Base-by-base conservation (phyloP, 2,797 vertebrate species). In the Pteronotus mesoamericanus region DNA sequence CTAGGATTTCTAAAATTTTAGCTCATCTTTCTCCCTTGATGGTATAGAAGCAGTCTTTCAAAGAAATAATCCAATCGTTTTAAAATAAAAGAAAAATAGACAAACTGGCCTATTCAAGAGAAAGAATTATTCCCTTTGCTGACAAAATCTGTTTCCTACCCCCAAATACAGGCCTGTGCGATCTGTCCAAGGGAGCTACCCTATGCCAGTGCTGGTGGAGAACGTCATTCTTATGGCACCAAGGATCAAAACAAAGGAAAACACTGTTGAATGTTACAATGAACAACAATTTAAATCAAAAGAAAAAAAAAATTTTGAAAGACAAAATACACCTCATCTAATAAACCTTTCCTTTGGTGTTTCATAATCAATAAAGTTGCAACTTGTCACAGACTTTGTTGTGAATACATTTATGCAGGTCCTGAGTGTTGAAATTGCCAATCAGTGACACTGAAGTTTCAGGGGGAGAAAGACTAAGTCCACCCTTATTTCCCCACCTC, bases 91-190 rank as follows among this genome's bases (percentile, higher is more conserved):
- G 59, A n/a, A 94, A 88, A 88, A 84, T 0, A 90, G 89, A 96
- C 37, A 84, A 71, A 91, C 24, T 82, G 87, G 90, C 42, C 85
- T 59, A 87, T 85, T 89, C 42, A 87, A 84, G 53, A 96, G 79
- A 87, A 94, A 77, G 69, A 91, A 64, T 88, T 80, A 94, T 92
- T 96, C 92, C 48, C 29, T 94, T 85, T 32, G 37, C 71, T 91
- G 87, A 96, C 89, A 95, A 86, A 96, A 90, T 90, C 64, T 91
- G 61, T 78, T 91, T 69, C 55, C 59, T 94, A 88, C 37, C 80
- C 71, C 89, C 39, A 83, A 82, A 37, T 39, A 59, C 21, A 94
- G 86, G 51, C 75, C 78, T 87, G 37, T 89, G 80, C 72, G 88
- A 69, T 16, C 44, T 75, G 39, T 90, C 72, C 82, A 91, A 48